These are phyloP conservation scores for Atopsyche davidsoni DNA, from an alignment of 1,140 invertebrate species.

Conservation along the genomic window DNA sequence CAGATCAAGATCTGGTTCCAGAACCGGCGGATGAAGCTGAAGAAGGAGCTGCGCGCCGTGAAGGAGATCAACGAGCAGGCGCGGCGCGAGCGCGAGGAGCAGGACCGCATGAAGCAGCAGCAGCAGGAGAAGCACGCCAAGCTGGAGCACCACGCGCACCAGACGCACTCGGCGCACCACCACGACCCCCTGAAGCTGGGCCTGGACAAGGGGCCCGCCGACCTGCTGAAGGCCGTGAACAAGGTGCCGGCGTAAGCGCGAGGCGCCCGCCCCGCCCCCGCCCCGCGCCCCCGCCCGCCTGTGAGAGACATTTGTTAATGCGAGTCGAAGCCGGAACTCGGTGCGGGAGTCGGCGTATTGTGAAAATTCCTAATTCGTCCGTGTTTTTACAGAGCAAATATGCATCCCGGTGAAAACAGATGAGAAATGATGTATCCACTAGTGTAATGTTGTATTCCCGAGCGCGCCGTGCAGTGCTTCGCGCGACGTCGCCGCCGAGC, in stretches of 20 bases:
- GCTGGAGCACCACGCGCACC: constrained; percentile 55
- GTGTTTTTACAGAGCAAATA: constrained; percentile 29
- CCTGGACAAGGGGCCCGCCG: constrained; percentile 57
- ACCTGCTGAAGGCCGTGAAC: constrained; percentile 58
- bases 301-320: not conserved
- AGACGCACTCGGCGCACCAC: constrained; percentile 49
- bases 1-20: constrained; percentile 99
- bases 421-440: constrained; percentile 31
- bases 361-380: constrained; percentile 31
- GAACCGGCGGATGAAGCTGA: constrained; percentile 96
- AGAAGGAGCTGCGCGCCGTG: constrained; percentile 88
- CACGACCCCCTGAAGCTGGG: constrained; percentile 55
- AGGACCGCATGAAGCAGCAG: constrained; percentile 84
- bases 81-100: constrained; percentile 81
- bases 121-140: constrained; percentile 79
- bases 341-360: constrained; percentile 12
- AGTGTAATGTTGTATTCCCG: constrained; percentile 25
- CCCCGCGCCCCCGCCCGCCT: not conserved
- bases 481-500: no score
- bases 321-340: no score
- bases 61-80: constrained; percentile 95
- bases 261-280: not conserved
- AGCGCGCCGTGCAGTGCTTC: constrained; percentile 2
- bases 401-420: constrained; percentile 30
- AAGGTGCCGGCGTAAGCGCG: constrained; percentile 58